A percentile compares a stretch with the other conserved stretches of the same genome.
Conservation (phyloP, 2,113 vertebrate species). For the Leptobrachium leishanense region DNA sequence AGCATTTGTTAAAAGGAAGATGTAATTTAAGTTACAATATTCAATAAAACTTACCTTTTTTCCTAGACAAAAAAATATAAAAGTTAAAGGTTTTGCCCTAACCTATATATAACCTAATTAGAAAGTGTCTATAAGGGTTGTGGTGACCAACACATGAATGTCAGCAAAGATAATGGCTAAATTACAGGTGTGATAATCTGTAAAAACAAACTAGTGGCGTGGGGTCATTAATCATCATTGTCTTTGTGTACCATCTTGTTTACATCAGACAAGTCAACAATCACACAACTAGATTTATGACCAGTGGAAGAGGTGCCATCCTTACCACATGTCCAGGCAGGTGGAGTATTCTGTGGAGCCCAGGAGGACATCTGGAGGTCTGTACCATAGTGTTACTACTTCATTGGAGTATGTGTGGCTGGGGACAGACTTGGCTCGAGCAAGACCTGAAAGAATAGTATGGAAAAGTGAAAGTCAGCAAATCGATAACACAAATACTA, state of each 20-base stretch:
- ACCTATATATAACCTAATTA: too few species aligned
- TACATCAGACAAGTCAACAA: conserved; percentile 9
- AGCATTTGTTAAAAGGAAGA: too few species aligned
- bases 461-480: too few species aligned
- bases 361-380: conserved; percentile 93
- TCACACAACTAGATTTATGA: conserved; percentile 26
- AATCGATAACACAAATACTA: too few species aligned
- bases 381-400: conserved; percentile 96
- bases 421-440: conserved; percentile 92
- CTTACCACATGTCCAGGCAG: conserved; percentile 97
- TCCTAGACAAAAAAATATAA: too few species aligned
- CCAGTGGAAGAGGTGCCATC: conserved; percentile 28
- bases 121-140: too few species aligned
- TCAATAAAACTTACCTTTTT: too few species aligned
- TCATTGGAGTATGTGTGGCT: conserved; percentile 98
- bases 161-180: not conserved
- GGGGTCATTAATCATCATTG: conserved; percentile 25
- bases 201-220: not conserved
- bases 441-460: conserved; percentile 74
- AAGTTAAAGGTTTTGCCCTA: too few species aligned
- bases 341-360: conserved; percentile 97
- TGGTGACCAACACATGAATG: too few species aligned
- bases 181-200: not conserved
- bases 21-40: too few species aligned
- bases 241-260: conserved; percentile 17